Base-by-base conservation (phyloP, 2,888 invertebrate species). In the Troglohyphantes excavatus region DNA sequence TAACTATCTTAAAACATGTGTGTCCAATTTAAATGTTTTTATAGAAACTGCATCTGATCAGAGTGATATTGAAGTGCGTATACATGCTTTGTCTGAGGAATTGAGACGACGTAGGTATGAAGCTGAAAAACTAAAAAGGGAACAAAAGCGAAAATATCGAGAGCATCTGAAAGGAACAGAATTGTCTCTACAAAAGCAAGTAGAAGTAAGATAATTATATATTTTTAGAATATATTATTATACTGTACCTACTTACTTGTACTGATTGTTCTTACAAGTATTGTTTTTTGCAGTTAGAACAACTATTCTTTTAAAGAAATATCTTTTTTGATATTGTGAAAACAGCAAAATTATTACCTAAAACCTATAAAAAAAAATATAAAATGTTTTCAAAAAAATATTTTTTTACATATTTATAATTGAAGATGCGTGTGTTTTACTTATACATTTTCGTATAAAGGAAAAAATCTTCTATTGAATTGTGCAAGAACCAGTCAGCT, bases 31-130 rank as follows among this genome's bases (percentile, higher is more conserved):
- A n/a, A n/a, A n/a, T n/a, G n/a, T n/a, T n/a, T 67, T 67, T 82
- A 2, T 92, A 94, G 94, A 94, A 92, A 94, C 94, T 2, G 93
- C 93, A 63, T 94, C 94, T 7, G 95, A 95, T 92, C 93, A 93
- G 46, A 94, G 94, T 92, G 95, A 95, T 91, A 93, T 94, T 53
- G 94, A 95, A 92, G 94, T 94, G 5, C 92, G 94, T 23, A 94
- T 95, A 73, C 92, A 93, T 76, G 94, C 94, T 23, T 92, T 95
- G 84, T 93, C 93, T 81, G 94, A 95, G 88, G 94, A 95, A 91
- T 92, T 95, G 26, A 93, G 93, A n/a, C 92, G 93, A 17, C 92
- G 94, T 11, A 94, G 94, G 92, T 92, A 93, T 39, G 94, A 94
- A 92, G 94, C 94, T 19, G 94, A 94, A 81, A 92, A 93, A 87